Conservation (phyloP, 2,888 invertebrate species). For the Parnassius glacialis region DNA sequence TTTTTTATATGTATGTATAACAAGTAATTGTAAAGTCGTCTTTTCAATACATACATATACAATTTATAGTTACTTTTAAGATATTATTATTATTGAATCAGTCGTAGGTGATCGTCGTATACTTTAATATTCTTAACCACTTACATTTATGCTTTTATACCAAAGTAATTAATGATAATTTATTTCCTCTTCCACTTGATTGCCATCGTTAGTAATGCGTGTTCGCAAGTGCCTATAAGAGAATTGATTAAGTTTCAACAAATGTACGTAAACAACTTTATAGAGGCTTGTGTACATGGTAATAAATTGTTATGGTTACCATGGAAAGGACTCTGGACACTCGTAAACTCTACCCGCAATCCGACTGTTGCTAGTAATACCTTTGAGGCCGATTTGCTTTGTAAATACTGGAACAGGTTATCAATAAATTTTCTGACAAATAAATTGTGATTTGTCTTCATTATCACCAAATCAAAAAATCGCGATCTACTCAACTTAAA, state of each 20-base stretch:
- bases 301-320: constrained; percentile 10
- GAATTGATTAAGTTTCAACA: constrained; percentile 22
- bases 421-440: background rate
- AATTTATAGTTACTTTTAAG: background rate
- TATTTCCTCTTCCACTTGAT: constrained; percentile 24
- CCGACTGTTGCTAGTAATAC: background rate
- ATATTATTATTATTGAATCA: background rate
- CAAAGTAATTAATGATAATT: constrained; percentile 21
- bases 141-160: constrained; percentile 15
- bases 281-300: constrained; percentile 1
- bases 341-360: background rate
- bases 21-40: too few species aligned
- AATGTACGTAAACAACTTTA: constrained; percentile 13
- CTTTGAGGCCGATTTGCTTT: background rate
- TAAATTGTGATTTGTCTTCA: too few species aligned
- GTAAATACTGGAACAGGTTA: constrained; percentile 4
- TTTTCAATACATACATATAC: background rate
- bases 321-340: background rate
- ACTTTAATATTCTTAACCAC: constrained; percentile 9
- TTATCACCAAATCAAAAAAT: too few species aligned
- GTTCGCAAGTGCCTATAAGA: constrained; percentile 13
- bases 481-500: too few species aligned
- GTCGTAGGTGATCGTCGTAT: constrained; percentile 4
- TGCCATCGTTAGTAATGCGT: constrained; percentile 16
- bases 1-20: too few species aligned